Conservation (phyloP, 2,113 vertebrate species). For the Malurus melanocephalus region DNA sequence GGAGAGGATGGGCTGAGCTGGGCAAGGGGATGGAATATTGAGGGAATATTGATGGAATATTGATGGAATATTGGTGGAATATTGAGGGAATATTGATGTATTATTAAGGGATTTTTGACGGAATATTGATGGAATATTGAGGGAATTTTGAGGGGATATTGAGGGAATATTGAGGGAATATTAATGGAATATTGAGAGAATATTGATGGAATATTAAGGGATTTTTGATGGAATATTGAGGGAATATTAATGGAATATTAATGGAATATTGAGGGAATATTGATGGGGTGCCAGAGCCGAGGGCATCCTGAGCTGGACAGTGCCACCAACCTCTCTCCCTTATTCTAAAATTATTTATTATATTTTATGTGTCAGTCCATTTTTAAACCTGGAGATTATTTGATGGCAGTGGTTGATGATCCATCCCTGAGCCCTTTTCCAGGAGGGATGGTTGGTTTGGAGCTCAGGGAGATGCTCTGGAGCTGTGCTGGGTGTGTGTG, state of each 20-base stretch:
- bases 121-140: no score
- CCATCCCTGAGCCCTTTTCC: rapidly evolving
- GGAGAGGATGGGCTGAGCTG: neutral
- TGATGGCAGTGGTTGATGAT: neutral
- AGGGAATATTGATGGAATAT: neutral
- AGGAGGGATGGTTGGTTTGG: neutral
- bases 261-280: neutral
- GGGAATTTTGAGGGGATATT: no score
- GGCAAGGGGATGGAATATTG: neutral
- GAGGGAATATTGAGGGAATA: neutral
- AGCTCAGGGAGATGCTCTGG: neutral
- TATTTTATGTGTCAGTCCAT: no score
- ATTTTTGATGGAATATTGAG: no score
- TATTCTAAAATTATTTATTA: neutral
- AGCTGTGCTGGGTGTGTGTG: no score
- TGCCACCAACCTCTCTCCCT: rapidly evolving
- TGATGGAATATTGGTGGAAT: no score
- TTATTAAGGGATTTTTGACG: no score
- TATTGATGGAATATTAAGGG: no score
- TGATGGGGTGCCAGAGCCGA: neutral
- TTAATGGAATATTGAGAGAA: no score
- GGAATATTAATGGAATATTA: no score
- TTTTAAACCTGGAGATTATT: neutral
- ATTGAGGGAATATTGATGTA: no score
- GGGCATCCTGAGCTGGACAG: neutral